phyloP scores from a whole-genome alignment of 2,888 invertebrate species.

The Nephrocerus scutellatus region DNA sequence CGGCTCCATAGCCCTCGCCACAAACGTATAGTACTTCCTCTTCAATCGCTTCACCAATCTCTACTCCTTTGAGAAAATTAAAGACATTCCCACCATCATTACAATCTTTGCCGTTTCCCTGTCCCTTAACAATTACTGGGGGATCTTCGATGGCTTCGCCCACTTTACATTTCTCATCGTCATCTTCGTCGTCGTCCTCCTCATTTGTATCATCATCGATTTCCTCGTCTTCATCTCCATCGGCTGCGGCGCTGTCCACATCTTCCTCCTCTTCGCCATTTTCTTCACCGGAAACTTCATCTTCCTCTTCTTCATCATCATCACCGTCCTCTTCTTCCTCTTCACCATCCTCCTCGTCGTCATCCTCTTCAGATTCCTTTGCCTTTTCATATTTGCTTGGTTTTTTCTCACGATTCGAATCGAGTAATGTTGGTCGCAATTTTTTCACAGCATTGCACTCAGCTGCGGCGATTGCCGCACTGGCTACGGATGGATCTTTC shows the following conservation, averaged over 20 bases:
- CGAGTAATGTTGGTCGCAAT: conserved; percentile 37
- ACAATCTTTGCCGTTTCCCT: conserved; percentile 62
- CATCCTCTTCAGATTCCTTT: conserved; percentile 33
- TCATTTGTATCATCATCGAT: conserved; percentile 30
- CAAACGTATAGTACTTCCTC: conserved; percentile 62
- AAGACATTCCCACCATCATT: conserved; percentile 34
- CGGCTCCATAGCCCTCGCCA: conserved; percentile 61
- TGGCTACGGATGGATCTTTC: too few species aligned
- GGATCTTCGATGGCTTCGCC: conserved; percentile 69
- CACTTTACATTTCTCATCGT: conserved; percentile 42
- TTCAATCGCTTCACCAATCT: conserved; percentile 62
- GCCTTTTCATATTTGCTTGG: conserved; percentile 39
- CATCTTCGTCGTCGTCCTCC: conserved; percentile 33
- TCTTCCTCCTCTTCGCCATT: conserved; percentile 34
- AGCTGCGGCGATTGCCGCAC: conserved; percentile 20
- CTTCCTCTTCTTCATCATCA: conserved; percentile 30
- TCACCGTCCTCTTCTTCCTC: conserved; percentile 31
- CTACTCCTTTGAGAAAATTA: background rate
- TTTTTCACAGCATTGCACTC: conserved; percentile 29
- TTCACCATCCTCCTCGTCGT: conserved; percentile 30
- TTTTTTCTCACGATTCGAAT: conserved; percentile 39
- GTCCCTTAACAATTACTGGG: conserved; percentile 61
- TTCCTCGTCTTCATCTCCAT: conserved; percentile 36
- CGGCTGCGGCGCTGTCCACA: conserved; percentile 39
- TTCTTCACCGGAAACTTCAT: conserved; percentile 31